Conservation (phyloP, 2,113 vertebrate genomes). For the Xiphophorus couchianus region DNA sequence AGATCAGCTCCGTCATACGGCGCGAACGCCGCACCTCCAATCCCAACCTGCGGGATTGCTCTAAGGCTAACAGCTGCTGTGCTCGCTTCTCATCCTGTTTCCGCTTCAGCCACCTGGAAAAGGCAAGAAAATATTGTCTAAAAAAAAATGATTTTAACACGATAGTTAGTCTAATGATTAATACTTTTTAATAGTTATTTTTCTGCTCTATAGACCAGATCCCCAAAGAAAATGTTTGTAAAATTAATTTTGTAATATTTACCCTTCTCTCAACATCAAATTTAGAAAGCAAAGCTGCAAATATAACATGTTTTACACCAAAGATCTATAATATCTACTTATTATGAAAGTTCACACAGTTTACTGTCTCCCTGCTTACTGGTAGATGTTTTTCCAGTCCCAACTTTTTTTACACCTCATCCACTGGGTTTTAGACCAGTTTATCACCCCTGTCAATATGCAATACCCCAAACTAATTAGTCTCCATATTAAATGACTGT, state of each 20-base stretch:
- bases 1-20: slow-evolving; percentile 83
- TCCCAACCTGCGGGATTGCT: slow-evolving; percentile 84
- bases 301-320: no score
- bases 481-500: neutral
- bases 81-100: slow-evolving; percentile 89
- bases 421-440: no score
- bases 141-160: neutral
- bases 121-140: neutral
- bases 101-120: slow-evolving; percentile 87
- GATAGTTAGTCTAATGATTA: neutral
- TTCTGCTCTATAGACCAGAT: neutral
- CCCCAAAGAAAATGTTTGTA: neutral
- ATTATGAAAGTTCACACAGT: no score
- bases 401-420: neutral
- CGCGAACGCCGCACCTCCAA: slow-evolving; percentile 86
- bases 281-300: no score
- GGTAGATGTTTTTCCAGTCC: neutral
- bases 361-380: no score
- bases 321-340: no score
- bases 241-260: no score
- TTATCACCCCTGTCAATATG: neutral
- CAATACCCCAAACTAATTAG: neutral
- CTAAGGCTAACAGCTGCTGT: slow-evolving; percentile 85
- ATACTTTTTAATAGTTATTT: neutral
- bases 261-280: no score